A percentile compares a stretch with the other conserved stretches of the same genome.
Conservation (phyloP, 1,140 invertebrate species). For the Druon quercuslanigerum region DNA sequence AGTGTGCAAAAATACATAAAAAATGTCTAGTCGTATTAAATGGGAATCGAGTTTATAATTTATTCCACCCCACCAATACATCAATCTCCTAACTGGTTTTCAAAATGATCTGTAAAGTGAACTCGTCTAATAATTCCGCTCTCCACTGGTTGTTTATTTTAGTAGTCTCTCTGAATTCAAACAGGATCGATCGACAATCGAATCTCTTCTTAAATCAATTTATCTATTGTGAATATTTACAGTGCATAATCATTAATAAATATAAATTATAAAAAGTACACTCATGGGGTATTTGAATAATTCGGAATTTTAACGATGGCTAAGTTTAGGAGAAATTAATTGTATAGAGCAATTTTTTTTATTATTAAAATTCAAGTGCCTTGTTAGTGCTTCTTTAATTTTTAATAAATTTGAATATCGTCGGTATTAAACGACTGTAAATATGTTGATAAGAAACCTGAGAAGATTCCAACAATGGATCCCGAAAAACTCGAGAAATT, state of each 20-base stretch:
- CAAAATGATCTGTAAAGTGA: slow-evolving; percentile 46
- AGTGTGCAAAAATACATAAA: too few relatives aligned
- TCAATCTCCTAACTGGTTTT: slow-evolving; percentile 35
- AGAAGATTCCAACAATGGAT: neutral
- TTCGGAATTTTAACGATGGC: too few relatives aligned
- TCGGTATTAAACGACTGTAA: neutral
- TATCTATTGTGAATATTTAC: neutral
- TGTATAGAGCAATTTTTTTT: too few relatives aligned
- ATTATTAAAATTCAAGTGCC: too few relatives aligned
- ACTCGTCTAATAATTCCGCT: slow-evolving; percentile 49
- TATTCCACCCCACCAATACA: slow-evolving; percentile 22
- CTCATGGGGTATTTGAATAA: neutral
- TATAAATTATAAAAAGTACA: neutral
- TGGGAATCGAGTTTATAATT: slow-evolving; percentile 21
- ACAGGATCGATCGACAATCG: slow-evolving; percentile 38
- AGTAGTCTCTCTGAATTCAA: slow-evolving; percentile 43
- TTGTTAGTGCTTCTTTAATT: too few relatives aligned
- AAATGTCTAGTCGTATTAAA: neutral
- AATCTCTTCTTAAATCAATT: neutral
- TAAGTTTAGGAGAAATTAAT: too few relatives aligned
- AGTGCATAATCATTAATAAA: neutral
- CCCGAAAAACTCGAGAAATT: slow-evolving; percentile 34
- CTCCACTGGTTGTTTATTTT: slow-evolving; percentile 56
- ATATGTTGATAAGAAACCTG: slow-evolving; percentile 48
- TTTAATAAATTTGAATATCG: neutral